phyloP scores from a whole-genome alignment of 1,140 invertebrate species.

The Drosophila tristis region DNA sequence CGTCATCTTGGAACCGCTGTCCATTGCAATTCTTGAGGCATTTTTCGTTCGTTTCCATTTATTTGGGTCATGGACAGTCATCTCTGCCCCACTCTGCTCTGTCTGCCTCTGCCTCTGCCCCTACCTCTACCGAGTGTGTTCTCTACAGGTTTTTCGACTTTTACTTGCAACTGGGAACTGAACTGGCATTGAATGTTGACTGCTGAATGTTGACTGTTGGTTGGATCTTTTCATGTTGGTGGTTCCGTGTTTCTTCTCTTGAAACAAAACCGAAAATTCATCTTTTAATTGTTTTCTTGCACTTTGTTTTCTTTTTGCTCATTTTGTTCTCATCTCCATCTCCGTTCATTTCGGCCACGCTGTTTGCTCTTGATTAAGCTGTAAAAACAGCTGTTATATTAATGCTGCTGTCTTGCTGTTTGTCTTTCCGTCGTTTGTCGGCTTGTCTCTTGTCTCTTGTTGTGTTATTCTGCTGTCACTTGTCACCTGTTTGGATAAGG shows the following conservation, averaged over 20 bases:
- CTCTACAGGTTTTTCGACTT: slow-evolving; percentile 80
- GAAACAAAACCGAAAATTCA: too few species aligned
- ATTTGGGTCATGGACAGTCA: slow-evolving; percentile 80
- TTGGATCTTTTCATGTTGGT: slow-evolving; percentile 1
- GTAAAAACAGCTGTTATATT: slow-evolving; percentile 58
- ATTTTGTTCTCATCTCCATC: background rate
- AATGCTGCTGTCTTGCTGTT: slow-evolving; percentile 5
- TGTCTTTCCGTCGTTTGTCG: too few species aligned
- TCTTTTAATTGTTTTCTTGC: slow-evolving; percentile 29
- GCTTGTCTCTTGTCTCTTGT: too few species aligned
- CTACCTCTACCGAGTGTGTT: background rate
- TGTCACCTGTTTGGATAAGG: too few species aligned
- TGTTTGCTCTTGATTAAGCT: slow-evolving; percentile 49
- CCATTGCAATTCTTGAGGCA: slow-evolving; percentile 63
- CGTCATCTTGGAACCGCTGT: slow-evolving; percentile 12
- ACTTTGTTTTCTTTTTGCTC: slow-evolving; percentile 9
- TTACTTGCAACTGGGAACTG: slow-evolving; percentile 66
- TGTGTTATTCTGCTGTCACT: too few species aligned
- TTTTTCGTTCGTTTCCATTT: slow-evolving; percentile 65
- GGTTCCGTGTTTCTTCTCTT: slow-evolving; percentile 65
- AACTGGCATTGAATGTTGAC: slow-evolving; percentile 35
- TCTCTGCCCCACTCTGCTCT: slow-evolving; percentile 40
- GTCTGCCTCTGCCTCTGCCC: background rate
- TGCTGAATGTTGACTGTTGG: background rate
- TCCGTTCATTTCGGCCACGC: background rate